phyloP scores from a whole-genome alignment of 2,888 invertebrate species.

The Hymenopus coronatus region DNA sequence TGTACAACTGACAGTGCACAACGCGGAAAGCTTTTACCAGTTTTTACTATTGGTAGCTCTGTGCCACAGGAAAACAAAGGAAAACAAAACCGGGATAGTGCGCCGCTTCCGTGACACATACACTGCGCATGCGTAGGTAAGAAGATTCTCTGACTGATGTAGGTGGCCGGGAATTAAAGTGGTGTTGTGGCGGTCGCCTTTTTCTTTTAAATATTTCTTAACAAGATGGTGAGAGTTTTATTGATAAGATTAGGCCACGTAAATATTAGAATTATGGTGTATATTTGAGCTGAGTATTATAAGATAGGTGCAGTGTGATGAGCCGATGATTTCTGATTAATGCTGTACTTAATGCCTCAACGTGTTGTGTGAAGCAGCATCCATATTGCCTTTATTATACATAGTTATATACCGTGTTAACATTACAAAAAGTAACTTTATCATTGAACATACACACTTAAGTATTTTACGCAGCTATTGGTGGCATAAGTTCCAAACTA shows the following conservation, averaged over 20 bases:
- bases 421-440: neutral
- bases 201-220: neutral
- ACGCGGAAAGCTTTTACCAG: too few species aligned
- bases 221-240: neutral
- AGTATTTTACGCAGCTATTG: neutral
- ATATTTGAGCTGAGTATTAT: neutral
- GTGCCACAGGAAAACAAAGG: neutral
- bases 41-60: too few species aligned
- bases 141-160: neutral
- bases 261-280: too few species aligned
- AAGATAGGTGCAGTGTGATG: neutral
- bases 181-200: neutral
- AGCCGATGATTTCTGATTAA: neutral
- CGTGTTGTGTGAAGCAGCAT: neutral
- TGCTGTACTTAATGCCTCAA: neutral
- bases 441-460: neutral
- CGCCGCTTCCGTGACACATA: neutral
- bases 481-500: too few species aligned
- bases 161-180: neutral
- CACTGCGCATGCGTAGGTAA: neutral
- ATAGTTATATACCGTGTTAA: neutral
- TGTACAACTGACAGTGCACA: too few species aligned
- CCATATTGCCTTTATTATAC: neutral
- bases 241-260: neutral
- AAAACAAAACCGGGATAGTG: neutral